A percentile compares a stretch with the other conserved stretches of the same genome.
Evolutionary conservation across 1,140 invertebrate species (phyloP).

Genomic region (Sycophila sp.): DNA sequence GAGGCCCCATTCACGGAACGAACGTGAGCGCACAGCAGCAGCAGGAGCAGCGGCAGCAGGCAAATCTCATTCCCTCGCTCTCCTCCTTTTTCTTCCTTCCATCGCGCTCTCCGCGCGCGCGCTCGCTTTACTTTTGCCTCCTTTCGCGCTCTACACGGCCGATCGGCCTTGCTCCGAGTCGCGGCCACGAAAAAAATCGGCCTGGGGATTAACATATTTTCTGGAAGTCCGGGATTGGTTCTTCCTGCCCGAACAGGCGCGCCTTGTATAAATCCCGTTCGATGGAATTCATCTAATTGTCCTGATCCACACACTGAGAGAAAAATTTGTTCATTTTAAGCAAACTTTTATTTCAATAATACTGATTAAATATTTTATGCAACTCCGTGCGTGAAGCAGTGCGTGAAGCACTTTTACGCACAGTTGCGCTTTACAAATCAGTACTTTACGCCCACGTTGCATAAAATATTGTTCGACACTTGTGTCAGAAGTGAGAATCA

Average conservation of each 20-base stretch:
- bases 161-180: not conserved
- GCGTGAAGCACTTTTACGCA: too few species aligned
- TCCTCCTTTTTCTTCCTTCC: slow-evolving; percentile 39
- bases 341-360: too few species aligned
- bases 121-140: slow-evolving; percentile 2
- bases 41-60: not conserved
- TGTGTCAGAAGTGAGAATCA: too few species aligned
- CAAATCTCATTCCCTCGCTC: slow-evolving; percentile 25
- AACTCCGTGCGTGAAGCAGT: too few species aligned
- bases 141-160: not conserved
- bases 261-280: not conserved
- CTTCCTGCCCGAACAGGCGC: not conserved
- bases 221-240: too few species aligned
- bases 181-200: not conserved
- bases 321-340: too few species aligned
- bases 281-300: too few species aligned
- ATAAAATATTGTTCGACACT: too few species aligned
- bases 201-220: slow-evolving; percentile 6
- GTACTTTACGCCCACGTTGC: too few species aligned
- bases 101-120: slow-evolving; percentile 26
- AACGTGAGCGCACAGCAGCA: slow-evolving; percentile 46
- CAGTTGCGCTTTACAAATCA: too few species aligned
- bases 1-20: slow-evolving; percentile 50
- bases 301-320: too few species aligned
- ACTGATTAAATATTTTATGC: too few species aligned